Conservation (phyloP, 92 coral and sea anemone genomes). For the Palythoa grandiflora region DNA sequence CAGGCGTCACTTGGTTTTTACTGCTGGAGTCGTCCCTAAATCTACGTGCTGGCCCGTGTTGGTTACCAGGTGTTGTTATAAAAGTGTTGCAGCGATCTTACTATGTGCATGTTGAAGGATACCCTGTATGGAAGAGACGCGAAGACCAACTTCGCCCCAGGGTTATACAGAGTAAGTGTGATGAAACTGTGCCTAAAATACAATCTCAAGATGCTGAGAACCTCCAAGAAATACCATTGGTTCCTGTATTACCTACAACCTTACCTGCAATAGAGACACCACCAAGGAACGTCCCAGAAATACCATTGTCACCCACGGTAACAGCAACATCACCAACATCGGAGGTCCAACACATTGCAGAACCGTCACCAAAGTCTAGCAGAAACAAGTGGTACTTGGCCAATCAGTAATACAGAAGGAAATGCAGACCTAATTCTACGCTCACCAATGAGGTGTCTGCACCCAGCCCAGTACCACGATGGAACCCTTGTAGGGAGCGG, state of each 20-base stretch:
- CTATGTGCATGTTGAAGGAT: constrained; percentile 38
- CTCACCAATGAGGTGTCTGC: neutral
- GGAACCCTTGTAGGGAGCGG: neutral
- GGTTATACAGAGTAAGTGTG: constrained; percentile 18
- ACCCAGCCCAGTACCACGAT: neutral
- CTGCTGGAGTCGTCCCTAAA: neutral
- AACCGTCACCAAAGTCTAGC: neutral
- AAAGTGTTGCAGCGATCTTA: constrained; percentile 51
- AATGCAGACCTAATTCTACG: neutral
- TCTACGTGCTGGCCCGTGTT: constrained; percentile 53
- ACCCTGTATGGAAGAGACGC: constrained; percentile 52
- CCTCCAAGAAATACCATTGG: neutral
- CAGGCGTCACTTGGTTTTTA: no score
- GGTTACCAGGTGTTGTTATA: constrained; percentile 50
- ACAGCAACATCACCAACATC: neutral
- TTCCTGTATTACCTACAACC: neutral
- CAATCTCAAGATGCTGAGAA: constrained; percentile 9
- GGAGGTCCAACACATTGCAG: neutral
- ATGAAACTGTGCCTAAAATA: constrained; percentile 21
- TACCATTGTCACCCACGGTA: neutral
- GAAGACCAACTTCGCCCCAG: constrained; percentile 60
- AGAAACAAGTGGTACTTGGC: neutral
- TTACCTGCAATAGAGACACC: neutral
- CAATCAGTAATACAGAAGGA: neutral
- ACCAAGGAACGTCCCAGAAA: neutral